Conservation (phyloP, 2,888 invertebrate genomes). For the Netelia inedita region DNA sequence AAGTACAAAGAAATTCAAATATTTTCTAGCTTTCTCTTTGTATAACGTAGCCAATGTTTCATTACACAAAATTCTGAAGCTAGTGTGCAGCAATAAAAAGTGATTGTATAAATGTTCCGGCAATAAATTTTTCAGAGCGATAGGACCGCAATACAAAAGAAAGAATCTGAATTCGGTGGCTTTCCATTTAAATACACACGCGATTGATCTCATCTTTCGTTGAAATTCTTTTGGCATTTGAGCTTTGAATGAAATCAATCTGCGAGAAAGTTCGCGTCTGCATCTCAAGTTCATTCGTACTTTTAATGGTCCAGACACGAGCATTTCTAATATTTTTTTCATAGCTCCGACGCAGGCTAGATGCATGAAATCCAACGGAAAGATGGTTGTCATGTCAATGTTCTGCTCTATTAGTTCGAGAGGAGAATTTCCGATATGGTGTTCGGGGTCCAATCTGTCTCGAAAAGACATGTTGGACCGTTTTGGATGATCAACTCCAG, state of each 20-base stretch:
- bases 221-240: conserved; percentile 25
- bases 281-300: conserved; percentile 14
- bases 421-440: conserved; percentile 43
- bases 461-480: conserved; percentile 38
- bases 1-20: conserved; percentile 22
- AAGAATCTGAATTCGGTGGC: conserved; percentile 29
- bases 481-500: conserved; percentile 17
- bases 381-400: conserved; percentile 30
- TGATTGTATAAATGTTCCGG: conserved; percentile 7
- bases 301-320: conserved; percentile 25
- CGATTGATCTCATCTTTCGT: conserved; percentile 1
- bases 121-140: conserved; percentile 7
- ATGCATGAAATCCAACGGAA: conserved; percentile 54
- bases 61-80: conserved; percentile 38
- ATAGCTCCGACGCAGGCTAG: conserved; percentile 34
- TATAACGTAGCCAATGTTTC: neutral
- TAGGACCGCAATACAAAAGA: conserved; percentile 8
- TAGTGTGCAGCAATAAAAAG: conserved; percentile 39
- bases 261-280: conserved; percentile 9
- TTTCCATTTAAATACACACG: conserved; percentile 2
- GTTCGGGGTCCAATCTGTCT: conserved; percentile 35
- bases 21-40: conserved; percentile 31
- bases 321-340: conserved; percentile 33
- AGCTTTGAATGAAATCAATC: conserved; percentile 22
- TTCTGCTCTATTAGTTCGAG: conserved; percentile 33